Conservation (phyloP, 2,797 vertebrate genomes). For the Neopelma chrysocephalum region DNA sequence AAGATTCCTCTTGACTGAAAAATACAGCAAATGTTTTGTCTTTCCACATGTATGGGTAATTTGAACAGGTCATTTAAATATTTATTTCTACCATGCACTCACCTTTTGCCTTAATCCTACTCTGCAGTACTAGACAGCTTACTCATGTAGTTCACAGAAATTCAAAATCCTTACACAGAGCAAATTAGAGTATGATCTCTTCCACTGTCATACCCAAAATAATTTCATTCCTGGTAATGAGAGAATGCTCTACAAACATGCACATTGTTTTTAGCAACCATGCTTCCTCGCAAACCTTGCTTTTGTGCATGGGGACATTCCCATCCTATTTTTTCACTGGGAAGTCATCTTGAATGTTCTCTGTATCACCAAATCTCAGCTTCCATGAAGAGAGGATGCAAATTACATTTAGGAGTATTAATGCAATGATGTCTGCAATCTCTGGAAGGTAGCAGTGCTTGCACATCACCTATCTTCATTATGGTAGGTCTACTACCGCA, state of each 20-base stretch:
- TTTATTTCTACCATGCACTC: neutral
- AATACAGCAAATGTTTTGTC: neutral
- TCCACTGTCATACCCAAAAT: neutral
- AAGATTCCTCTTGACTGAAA: neutral
- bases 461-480: neutral
- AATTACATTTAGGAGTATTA: neutral
- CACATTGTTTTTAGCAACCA: neutral
- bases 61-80: neutral
- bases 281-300: neutral
- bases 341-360: neutral
- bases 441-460: neutral
- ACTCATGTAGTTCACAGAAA: neutral
- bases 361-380: neutral
- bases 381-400: neutral
- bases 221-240: neutral
- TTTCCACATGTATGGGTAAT: neutral
- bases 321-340: neutral
- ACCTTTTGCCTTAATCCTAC: neutral
- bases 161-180: neutral
- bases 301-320: neutral
- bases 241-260: neutral
- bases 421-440: neutral
- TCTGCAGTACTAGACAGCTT: neutral
- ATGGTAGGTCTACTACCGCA: neutral
- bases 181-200: neutral